Evolutionary conservation across 1,140 invertebrate genomes (phyloP), one percentile per base, ranked within the genome.

Genomic region (Battus philenor): DNA sequence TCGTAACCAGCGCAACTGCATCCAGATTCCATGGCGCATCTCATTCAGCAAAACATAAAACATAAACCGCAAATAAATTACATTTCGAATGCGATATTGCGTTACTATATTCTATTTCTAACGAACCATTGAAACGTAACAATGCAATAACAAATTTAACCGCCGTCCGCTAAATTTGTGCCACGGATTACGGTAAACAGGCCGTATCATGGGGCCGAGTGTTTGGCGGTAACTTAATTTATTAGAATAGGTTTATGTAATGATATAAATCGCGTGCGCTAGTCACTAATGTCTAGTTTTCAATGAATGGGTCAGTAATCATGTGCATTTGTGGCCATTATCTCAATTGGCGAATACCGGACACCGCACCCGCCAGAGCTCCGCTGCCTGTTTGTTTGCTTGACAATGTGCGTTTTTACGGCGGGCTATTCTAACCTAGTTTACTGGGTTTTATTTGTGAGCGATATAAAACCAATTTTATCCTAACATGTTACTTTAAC

Each of bases 301-400:
- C 71, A 73, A 76, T 77, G 79, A 72, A 77, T 78, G 68, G 72
- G 67, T 68, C 67, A 74, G 76, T 83, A 81, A 81, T 81, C 68
- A 81, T 79, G 60, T 80, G 69, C 73, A 80, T 81, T 82, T 77
- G 68, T 65, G 55, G 60, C 63, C 52, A 84, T 84, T 84, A 84
- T 78, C 68, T 84, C 76, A 84, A 84, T 84, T 80, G 77, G 68
- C 70, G 58, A 68, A 68, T 52, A 58, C 63, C 71, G 75, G 76
- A 77, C 69, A 69, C 80, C 75, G 75, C 80, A 67, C 75, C 75
- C 72, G 71, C 50, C 48, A 54, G 58, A 41, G 38, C 48, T 39
- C 54, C 61, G 69, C 62, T 68, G 55, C 39, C 47, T 59, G 50
- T 64, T 68, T 76, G 74, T 78, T 75, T 70, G 71, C 61, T 61